Percentiles rank a stretch among this genome's conserved stretches.
These are phyloP conservation scores for Scalopus aquaticus DNA, from an alignment of 2,113 vertebrate genomes.

Conservation along the genomic window DNA sequence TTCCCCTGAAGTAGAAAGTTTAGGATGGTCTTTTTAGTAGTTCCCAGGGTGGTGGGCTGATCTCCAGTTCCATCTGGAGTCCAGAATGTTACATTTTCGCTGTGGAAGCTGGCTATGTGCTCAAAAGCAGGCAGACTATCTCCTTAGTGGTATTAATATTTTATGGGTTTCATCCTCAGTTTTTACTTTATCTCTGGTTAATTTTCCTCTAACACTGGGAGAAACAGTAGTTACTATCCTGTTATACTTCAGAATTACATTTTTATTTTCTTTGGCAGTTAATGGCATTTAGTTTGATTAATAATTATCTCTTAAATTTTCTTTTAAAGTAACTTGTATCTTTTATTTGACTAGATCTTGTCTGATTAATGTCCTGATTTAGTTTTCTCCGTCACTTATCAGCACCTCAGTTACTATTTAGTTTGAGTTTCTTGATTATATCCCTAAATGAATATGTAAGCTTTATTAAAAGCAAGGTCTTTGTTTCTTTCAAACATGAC, in stretches of 20 bases:
- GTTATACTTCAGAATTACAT: not conserved
- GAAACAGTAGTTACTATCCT: not conserved
- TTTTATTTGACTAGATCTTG: not conserved
- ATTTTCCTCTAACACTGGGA: not conserved
- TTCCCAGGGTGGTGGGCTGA: not conserved
- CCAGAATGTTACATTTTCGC: not conserved
- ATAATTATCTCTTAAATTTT: not conserved
- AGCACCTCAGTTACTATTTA: not conserved
- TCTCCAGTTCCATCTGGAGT: not conserved
- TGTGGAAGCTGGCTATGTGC: not conserved
- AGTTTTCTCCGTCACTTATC: not conserved
- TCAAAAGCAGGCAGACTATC: not conserved
- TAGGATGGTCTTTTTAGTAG: not conserved
- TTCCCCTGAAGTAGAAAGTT: not conserved
- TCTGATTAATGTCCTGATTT: not conserved
- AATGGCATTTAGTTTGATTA: not conserved
- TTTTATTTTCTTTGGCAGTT: not conserved
- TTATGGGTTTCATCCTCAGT: not conserved
- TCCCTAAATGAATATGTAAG: not conserved
- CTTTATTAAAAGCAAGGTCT: not conserved
- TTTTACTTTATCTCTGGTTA: not conserved
- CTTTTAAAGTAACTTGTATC: not conserved
- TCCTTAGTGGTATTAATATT: not conserved
- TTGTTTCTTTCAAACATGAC: not conserved
- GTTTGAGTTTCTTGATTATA: not conserved